Evolutionary conservation across 2,888 invertebrate species (phyloP).

Genomic region (Trachelus stipa): DNA sequence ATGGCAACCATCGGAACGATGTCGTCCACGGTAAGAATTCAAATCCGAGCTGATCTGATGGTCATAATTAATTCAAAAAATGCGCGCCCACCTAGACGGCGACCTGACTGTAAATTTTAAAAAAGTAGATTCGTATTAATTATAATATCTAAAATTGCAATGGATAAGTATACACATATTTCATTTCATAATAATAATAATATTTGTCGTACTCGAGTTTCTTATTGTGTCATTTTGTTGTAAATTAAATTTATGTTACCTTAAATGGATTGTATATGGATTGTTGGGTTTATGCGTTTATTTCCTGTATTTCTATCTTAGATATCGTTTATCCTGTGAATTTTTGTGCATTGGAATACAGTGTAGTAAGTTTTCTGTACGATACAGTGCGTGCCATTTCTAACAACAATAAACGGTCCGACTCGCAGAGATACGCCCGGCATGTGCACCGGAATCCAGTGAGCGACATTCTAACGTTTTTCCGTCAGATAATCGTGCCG

Average conservation of each 20-base stretch:
- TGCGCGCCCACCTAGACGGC: background rate
- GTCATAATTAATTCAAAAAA: background rate
- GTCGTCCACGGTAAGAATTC: background rate
- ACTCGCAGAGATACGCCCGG: background rate
- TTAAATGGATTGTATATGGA: background rate
- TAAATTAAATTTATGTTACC: background rate
- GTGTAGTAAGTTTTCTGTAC: background rate
- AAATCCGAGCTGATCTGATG: background rate
- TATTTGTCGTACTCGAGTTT: background rate
- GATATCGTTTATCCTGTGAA: background rate
- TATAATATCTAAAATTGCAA: background rate
- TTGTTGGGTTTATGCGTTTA: background rate
- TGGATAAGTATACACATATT: background rate
- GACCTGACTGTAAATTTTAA: background rate
- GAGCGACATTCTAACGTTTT: background rate
- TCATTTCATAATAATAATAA: constrained; percentile 12
- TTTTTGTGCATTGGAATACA: background rate
- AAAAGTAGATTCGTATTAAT: background rate
- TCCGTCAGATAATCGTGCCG: background rate
- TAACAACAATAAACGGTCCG: background rate
- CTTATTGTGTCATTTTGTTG: background rate
- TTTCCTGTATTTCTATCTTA: background rate
- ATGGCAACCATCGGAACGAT: background rate
- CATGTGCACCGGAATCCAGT: background rate
- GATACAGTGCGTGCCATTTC: background rate